Conservation (phyloP, 2,797 vertebrate species). For the Intellagama lesueurii region DNA sequence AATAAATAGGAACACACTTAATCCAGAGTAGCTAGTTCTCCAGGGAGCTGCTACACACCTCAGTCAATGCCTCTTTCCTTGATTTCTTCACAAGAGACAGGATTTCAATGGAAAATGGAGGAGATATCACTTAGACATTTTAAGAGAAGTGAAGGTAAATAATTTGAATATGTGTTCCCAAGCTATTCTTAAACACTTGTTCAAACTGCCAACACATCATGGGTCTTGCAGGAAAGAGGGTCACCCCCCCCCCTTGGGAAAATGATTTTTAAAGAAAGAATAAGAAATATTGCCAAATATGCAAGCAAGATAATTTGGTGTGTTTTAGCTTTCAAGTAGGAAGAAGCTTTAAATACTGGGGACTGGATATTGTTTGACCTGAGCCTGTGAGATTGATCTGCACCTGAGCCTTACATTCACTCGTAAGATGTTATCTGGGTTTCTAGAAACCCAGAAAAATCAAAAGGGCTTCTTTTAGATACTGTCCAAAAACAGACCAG, state of each 20-base stretch:
- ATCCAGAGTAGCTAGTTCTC: fast-evolving
- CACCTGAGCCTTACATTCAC: constrained; percentile 18
- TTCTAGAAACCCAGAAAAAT: constrained; percentile 7
- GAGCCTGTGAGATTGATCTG: constrained; percentile 32
- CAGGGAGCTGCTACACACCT: not conserved
- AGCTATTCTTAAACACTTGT: not conserved
- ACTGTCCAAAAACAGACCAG: constrained; percentile 2
- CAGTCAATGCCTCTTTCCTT: constrained; percentile 1
- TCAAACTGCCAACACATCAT: not conserved
- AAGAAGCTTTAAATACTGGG: constrained; percentile 50
- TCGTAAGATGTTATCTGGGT: not conserved
- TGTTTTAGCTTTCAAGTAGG: constrained; percentile 20
- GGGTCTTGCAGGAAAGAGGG: not conserved
- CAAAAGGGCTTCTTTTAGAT: constrained; percentile 30
- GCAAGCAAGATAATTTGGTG: not conserved
- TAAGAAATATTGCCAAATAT: constrained; percentile 13
- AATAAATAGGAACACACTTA: constrained; percentile 34
- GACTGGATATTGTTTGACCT: constrained; percentile 14
- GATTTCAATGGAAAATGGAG: constrained; percentile 24
- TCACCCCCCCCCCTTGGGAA: not conserved
- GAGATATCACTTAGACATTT: not conserved
- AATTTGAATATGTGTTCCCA: not conserved
- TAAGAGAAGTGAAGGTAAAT: not conserved
- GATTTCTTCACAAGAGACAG: not conserved
- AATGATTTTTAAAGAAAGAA: not conserved